Evolutionary conservation across 2,888 invertebrate species (phyloP), one percentile per base, ranked within the genome.

Genomic region (Epinotia ramella): DNA sequence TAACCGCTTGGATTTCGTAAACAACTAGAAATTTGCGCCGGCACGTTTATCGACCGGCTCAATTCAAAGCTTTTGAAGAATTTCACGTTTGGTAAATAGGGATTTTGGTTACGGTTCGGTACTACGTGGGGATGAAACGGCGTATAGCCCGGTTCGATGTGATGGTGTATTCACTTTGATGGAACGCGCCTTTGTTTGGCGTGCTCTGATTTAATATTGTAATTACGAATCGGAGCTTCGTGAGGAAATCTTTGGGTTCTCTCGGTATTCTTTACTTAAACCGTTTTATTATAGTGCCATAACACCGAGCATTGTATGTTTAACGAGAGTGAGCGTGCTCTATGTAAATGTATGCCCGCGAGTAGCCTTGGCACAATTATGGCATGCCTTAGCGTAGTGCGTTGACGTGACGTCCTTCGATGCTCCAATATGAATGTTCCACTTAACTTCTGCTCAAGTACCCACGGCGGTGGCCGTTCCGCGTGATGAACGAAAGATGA

Each of bases 321-420:
- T 33, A 16, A 74, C 69, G 81, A 77, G 81, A 79, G 81, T 76
- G 81, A 79, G 81, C 84, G 86, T 85, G 82, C 83, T 82, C 81
- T 87, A 87, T 86, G 86, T 83, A 86, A 87, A 88, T 84, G 83
- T 79, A 77, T 79, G 78, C 80, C 78, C 78, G 79, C 77, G 78
- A 73, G 57, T 78, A 84, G 80, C 89, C 91, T 88, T 89, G 90
- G 88, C 88, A 87, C 83, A 81, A 79, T 84, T 86, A 79, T 81
- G 80, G 79, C 81, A 83, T 84, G 85, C 79, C 84, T 75, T 62
- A 33, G 69, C 75, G 76, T 68, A 62, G 68, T 71, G 73, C 70
- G 76, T 65, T 53, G 49, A 57, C 13, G 40, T 59, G 66, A 60
- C 73, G 81, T 83, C 83, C 84, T 84, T 81, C 80, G 65, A 66